A percentile compares a stretch with the other conserved stretches of the same genome.
These are phyloP conservation scores for Hippopotamus amphibius DNA, from an alignment of 2,113 vertebrate genomes.

Conservation along the genomic window DNA sequence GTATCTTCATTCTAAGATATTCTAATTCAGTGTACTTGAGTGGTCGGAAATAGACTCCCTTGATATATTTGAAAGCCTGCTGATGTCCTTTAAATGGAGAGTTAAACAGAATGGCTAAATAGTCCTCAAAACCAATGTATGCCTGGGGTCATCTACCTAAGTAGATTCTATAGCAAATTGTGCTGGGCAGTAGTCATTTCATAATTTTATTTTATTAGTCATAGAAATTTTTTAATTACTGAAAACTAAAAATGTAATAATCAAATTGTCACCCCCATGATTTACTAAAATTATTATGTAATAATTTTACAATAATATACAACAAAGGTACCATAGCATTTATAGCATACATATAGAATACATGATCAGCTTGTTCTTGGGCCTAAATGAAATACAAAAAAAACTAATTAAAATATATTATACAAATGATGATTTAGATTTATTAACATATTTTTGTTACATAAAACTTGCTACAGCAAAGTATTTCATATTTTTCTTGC, in stretches of 20 bases:
- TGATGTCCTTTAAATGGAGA: constrained; percentile 55
- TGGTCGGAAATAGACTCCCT: constrained; percentile 45
- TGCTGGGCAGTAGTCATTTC: constrained; percentile 52
- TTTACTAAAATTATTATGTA: constrained; percentile 88
- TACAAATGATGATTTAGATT: constrained; percentile 94
- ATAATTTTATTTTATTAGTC: constrained; percentile 41
- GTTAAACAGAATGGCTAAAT: constrained; percentile 76
- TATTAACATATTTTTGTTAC: constrained; percentile 95
- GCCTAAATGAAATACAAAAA: constrained; percentile 90
- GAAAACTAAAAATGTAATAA: constrained; percentile 88
- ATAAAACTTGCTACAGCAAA: constrained; percentile 97
- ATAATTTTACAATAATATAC: constrained; percentile 89
- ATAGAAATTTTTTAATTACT: constrained; percentile 74
- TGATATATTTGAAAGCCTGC: constrained; percentile 18
- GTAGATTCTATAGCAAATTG: constrained; percentile 27
- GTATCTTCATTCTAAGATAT: not conserved
- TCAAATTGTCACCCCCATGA: constrained; percentile 90
- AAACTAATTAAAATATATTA: constrained; percentile 88
- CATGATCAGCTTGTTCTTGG: constrained; percentile 88
- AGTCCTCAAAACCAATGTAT: constrained; percentile 24
- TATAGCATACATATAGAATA: constrained; percentile 91
- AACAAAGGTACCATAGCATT: constrained; percentile 91
- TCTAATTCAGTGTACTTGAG: constrained; percentile 57
- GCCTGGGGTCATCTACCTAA: not conserved
- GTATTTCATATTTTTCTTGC: constrained; percentile 93